These are phyloP conservation scores for Gymnogyps californianus DNA, from an alignment of 2,113 vertebrate species.

Conservation along the genomic window DNA sequence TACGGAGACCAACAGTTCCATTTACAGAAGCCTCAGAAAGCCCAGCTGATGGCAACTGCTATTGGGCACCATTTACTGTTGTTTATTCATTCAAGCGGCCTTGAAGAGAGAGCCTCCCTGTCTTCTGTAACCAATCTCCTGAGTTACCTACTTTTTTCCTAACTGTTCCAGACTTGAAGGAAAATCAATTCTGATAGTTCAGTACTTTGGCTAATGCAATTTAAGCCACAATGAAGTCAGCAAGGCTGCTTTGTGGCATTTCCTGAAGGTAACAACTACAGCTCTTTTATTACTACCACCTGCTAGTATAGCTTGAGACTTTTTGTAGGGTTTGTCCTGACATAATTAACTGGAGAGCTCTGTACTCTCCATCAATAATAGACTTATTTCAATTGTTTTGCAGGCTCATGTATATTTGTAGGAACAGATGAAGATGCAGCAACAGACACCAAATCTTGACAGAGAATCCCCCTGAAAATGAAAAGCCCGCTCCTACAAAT, in stretches of 20 bases:
- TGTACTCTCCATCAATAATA: neutral
- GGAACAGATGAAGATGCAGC: neutral
- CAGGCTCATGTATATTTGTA: neutral
- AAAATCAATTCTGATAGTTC: conserved; percentile 27
- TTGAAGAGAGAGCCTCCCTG: neutral
- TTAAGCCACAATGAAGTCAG: conserved; percentile 3
- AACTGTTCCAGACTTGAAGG: neutral
- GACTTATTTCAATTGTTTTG: neutral
- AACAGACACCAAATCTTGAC: neutral
- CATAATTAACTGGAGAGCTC: neutral
- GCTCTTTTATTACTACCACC: neutral
- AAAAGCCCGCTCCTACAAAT: neutral
- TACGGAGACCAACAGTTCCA: neutral
- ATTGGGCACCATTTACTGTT: neutral
- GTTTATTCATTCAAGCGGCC: neutral
- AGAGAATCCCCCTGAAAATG: neutral
- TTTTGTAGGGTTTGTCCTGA: neutral
- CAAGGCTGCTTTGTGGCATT: neutral
- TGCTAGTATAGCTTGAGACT: neutral
- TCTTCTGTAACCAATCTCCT: neutral
- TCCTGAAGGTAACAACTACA: conserved; percentile 23
- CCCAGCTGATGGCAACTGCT: neutral
- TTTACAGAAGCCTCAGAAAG: neutral
- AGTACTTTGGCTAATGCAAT: neutral
- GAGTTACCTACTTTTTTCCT: neutral